These are phyloP conservation scores for Callimorpha dominula DNA, from an alignment of 2,888 invertebrate species.

Conservation along the genomic window DNA sequence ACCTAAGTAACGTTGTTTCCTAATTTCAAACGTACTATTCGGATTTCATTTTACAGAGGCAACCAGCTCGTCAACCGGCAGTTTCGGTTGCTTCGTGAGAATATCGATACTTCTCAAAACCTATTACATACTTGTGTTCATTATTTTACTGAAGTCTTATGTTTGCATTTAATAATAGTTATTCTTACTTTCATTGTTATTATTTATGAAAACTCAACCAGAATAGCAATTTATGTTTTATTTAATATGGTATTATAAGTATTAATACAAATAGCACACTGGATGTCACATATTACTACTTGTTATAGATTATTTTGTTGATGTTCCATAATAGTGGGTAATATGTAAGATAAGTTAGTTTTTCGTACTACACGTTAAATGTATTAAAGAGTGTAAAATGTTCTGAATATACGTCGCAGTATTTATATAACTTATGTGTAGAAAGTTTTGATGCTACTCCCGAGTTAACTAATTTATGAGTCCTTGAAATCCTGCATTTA, in stretches of 20 bases:
- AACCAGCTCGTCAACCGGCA: not conserved
- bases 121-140: slow-evolving; percentile 70
- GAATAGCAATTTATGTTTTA: slow-evolving; percentile 56
- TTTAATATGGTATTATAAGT: slow-evolving; percentile 66
- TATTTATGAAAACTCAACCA: slow-evolving; percentile 59
- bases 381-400: slow-evolving; percentile 33
- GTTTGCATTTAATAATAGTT: slow-evolving; percentile 67
- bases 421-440: slow-evolving; percentile 55
- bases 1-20: slow-evolving; percentile 70
- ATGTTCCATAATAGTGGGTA: slow-evolving; percentile 44
- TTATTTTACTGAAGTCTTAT: slow-evolving; percentile 55
- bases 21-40: slow-evolving; percentile 58
- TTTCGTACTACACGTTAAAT: slow-evolving; percentile 37
- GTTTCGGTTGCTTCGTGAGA: not conserved
- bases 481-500: slow-evolving; percentile 68
- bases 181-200: slow-evolving; percentile 58
- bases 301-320: slow-evolving; percentile 46
- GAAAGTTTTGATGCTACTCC: slow-evolving; percentile 48
- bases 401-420: slow-evolving; percentile 66
- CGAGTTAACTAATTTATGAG: slow-evolving; percentile 46
- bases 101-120: slow-evolving; percentile 43
- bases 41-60: not conserved
- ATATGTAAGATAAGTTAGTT: slow-evolving; percentile 37
- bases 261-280: slow-evolving; percentile 62
- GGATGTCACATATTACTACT: slow-evolving; percentile 64